These are phyloP conservation scores for Agrypnus murinus DNA, from an alignment of 2,888 invertebrate species.

Conservation along the genomic window DNA sequence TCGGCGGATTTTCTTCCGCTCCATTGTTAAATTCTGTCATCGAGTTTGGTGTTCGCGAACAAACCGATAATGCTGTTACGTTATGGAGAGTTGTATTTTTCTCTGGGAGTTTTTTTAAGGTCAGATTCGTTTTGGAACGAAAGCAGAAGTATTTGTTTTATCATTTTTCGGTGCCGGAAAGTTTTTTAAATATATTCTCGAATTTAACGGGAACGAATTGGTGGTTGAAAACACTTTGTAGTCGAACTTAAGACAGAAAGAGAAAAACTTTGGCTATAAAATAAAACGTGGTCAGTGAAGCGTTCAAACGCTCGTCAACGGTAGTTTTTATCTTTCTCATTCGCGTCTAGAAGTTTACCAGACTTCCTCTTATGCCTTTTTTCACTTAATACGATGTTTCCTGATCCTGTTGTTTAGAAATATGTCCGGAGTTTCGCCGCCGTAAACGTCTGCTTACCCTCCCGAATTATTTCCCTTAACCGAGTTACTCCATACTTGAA, in stretches of 20 bases:
- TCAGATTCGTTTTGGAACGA: slow-evolving; percentile 1
- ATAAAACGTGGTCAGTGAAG: slow-evolving; percentile 66
- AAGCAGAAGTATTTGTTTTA: not conserved
- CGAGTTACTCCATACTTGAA: slow-evolving; percentile 16
- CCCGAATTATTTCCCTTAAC: slow-evolving; percentile 41
- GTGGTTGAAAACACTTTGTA: slow-evolving; percentile 49
- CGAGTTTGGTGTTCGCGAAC: slow-evolving; percentile 1
- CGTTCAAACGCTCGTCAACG: slow-evolving; percentile 67
- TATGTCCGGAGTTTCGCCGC: slow-evolving; percentile 51
- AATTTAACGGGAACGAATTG: slow-evolving; percentile 45
- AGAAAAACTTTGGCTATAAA: slow-evolving; percentile 64
- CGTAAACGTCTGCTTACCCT: slow-evolving; percentile 39
- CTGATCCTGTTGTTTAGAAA: slow-evolving; percentile 61
- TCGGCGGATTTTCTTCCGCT: slow-evolving; percentile 14
- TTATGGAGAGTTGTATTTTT: slow-evolving; percentile 15
- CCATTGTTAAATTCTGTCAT: slow-evolving; percentile 3
- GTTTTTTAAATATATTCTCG: slow-evolving; percentile 43
- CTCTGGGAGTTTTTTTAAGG: not conserved
- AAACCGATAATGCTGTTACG: slow-evolving; percentile 11
- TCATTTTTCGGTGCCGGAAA: slow-evolving; percentile 12
- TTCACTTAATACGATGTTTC: slow-evolving; percentile 61
- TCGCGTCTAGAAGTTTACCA: slow-evolving; percentile 61
- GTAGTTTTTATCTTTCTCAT: slow-evolving; percentile 63
- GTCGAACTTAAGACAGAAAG: slow-evolving; percentile 53
- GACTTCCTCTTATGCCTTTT: slow-evolving; percentile 60